A percentile compares a stretch with the other conserved stretches of the same genome.
Evolutionary conservation across 1,140 invertebrate species (phyloP).

Genomic region (Lepidotrigona ventralis): DNA sequence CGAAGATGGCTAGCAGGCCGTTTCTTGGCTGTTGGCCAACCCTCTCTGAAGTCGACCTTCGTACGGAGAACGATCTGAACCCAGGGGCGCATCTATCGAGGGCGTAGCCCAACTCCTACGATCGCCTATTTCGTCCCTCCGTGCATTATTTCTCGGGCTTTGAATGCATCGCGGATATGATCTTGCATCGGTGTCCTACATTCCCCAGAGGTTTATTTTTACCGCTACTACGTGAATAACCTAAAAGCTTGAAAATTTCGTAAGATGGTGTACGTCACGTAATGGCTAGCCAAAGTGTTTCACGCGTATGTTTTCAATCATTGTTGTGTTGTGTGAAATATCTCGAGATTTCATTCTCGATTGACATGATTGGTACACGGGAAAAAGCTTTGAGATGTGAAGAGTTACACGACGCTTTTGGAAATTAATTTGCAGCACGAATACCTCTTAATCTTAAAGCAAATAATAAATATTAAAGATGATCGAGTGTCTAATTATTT

Average conservation of each 20-base stretch:
- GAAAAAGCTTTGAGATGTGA: too few relatives aligned
- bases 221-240: background rate
- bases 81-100: background rate
- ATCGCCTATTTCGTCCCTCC: too few relatives aligned
- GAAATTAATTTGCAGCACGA: too few relatives aligned
- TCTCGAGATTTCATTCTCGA: too few relatives aligned
- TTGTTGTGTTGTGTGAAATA: too few relatives aligned
- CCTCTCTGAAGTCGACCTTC: constrained; percentile 9
- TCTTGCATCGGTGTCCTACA: background rate
- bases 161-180: background rate
- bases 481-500: too few relatives aligned
- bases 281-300: background rate
- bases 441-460: too few relatives aligned
- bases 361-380: too few relatives aligned
- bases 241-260: background rate
- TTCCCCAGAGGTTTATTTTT: background rate
- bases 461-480: too few relatives aligned
- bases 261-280: background rate
- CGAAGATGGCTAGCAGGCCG: background rate
- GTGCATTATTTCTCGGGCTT: background rate
- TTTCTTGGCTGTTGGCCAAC: constrained; percentile 18
- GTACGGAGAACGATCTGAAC: background rate
- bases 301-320: too few relatives aligned
- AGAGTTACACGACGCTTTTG: too few relatives aligned
- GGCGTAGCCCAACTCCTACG: background rate